Evolutionary conservation across 2,113 vertebrate genomes (phyloP), one percentile per base, ranked within the genome.

Genomic region (Pipra filicauda): DNA sequence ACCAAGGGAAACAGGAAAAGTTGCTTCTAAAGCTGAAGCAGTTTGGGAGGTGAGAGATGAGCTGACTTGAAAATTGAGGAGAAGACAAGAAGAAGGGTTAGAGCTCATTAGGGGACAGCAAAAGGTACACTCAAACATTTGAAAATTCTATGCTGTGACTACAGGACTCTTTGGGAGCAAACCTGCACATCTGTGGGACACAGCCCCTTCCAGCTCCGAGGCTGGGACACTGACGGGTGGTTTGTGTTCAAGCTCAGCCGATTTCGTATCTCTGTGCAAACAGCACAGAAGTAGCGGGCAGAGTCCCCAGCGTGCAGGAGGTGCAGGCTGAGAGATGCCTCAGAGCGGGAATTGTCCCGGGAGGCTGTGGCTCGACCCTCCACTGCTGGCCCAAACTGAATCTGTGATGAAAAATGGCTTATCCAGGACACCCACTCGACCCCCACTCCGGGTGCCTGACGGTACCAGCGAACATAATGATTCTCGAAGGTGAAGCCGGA

Each of bases 401-500:
- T 49, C 12, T 43, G 35, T 12, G 62, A 67, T 8, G 70, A 52
- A 20, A 59, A 82, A 74, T 74, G 77, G 61, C 87, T 89, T 30
- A 89, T 89, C 59, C 44, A 77, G 55, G 88, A 91, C n/a, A 95
- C 4, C 75, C 76, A 89, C 37, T 95, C 35, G 0, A 58, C 19
- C 2, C 6, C 24, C 66, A 41, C 31, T 9, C 39, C 0, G 9
- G 49, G 8, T 4, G 35, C 19, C 43, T 88, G 59, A 30, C 54
- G 54, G 59, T 78, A 83, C 77, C 92, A 90, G 4, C 2, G 0
- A 28, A 81, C 1, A 24, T 23, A 16, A 39, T 43, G 31, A 26
- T 33, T 3, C 3, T 1, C 21, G 3, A 85, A 48, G 20, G 0
- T 3, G 16, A 22, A 41, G 6, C 75, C 41, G 1, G 12, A 13